Base-by-base conservation (phyloP, 2,113 vertebrate species). In the Bubalus kerabau region DNA sequence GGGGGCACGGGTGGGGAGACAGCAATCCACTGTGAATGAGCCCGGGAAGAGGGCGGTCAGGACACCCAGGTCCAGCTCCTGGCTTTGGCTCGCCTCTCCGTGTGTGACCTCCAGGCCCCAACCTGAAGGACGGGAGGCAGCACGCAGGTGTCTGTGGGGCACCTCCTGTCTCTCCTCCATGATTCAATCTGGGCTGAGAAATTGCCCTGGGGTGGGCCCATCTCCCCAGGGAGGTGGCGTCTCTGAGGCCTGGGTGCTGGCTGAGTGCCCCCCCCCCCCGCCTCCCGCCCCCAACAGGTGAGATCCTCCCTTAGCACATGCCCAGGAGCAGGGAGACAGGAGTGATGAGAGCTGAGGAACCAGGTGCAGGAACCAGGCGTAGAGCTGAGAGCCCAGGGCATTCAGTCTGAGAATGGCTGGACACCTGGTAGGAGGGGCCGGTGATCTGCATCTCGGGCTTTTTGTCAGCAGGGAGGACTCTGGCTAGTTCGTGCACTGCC, bases 151-250 rank as follows among this genome's bases (percentile, higher is more conserved):
- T 24, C 48, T 36, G 26, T 2, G 80, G 11, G 52, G 2, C 10
- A 21, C 16, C 7, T 32, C 24, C 26, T 1, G 0, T 10, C 54
- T 15, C 14, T 43, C 16, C 10, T 54, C 26, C 28, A 0, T 6
- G 26, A 3, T 26, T 12, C 10, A 19, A 56, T 16, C 28, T 1
- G 11, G 83, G 67, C 80, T 74, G 62, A 24, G 67, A 59, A 76
- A 28, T 62, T 40, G 3, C 6, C 6, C 50, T 2, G 1, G 7
- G 28, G 3, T 10, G 78, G 54, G n/a, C 2, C 24, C 10, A 1
- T 67, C 14, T 80, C 26, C 30, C 26, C 10, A 1, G 56, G n/a
- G 15, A 84, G 2, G 0, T 12, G 36, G 32, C 0, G 24, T 36
- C 62, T 30, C 82, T 30, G 48, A 83, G 82, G 57, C 56, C 43